Percentiles rank a stretch among this genome's conserved stretches.
These are phyloP conservation scores for Acrocephalus arundinaceus DNA, from an alignment of 2,113 vertebrate species.

Conservation along the genomic window DNA sequence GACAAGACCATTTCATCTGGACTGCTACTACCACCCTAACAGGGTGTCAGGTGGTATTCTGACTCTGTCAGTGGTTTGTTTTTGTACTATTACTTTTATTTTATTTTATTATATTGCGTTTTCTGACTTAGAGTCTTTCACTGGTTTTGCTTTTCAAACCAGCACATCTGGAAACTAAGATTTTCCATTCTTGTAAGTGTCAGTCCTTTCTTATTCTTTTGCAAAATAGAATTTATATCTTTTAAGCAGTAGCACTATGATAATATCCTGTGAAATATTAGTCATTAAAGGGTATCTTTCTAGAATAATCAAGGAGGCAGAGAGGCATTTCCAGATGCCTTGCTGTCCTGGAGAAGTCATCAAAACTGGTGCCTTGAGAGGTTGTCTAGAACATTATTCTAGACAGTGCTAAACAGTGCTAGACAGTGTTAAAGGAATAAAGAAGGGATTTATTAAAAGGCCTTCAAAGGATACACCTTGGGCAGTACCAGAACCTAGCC, in stretches of 20 bases:
- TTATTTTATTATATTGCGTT: too few relatives aligned
- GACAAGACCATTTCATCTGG: too few relatives aligned
- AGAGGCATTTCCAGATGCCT: not conserved
- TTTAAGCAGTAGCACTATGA: not conserved
- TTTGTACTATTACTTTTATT: too few relatives aligned
- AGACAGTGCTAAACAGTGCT: not conserved
- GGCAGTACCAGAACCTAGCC: not conserved
- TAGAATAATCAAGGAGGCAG: not conserved
- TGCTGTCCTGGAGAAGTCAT: not conserved
- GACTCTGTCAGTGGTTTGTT: too few relatives aligned
- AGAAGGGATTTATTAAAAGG: not conserved
- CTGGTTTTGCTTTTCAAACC: too few relatives aligned
- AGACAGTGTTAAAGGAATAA: not conserved
- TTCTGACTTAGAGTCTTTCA: too few relatives aligned
- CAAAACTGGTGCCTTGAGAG: not conserved
- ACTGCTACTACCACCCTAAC: too few relatives aligned
- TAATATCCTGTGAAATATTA: not conserved
- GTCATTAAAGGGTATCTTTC: not conserved
- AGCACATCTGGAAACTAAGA: not conserved
- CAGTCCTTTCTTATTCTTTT: not conserved
- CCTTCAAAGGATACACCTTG: not conserved
- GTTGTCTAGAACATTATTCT: not conserved
- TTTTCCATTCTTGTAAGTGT: not conserved
- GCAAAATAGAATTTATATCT: not conserved
- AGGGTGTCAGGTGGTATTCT: too few relatives aligned